phyloP scores from a whole-genome alignment of 2,797 vertebrate genomes.

The Paratrypauchen microcephalus region DNA sequence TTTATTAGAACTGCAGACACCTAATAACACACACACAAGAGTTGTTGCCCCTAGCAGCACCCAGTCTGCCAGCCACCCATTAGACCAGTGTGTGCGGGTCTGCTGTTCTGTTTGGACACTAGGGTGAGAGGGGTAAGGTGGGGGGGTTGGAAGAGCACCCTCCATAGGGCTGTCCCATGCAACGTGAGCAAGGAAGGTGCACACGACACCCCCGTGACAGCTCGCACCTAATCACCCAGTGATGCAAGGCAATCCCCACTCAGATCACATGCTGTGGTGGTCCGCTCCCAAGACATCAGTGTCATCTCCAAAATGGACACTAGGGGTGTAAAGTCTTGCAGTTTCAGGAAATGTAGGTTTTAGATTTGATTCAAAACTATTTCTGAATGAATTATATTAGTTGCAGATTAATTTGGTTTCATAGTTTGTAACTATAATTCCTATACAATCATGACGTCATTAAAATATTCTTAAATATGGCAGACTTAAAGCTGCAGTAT shows the following conservation, averaged over 20 bases:
- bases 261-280: conserved; percentile 54
- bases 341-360: neutral
- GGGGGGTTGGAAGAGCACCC: conserved; percentile 51
- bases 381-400: too few species aligned
- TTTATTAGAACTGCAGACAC: conserved; percentile 81
- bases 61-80: conserved; percentile 54
- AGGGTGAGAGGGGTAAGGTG: neutral
- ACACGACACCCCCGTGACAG: conserved; percentile 72
- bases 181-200: conserved; percentile 73
- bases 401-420: too few species aligned
- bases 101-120: conserved; percentile 66
- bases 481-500: too few species aligned
- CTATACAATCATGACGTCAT: too few species aligned
- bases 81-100: conserved; percentile 59
- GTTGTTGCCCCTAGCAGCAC: conserved; percentile 65
- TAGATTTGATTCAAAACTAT: neutral
- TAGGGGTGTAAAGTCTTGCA: neutral
- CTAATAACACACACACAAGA: conserved; percentile 66
- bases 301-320: conserved; percentile 15
- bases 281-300: neutral
- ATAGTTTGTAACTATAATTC: too few species aligned
- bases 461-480: too few species aligned
- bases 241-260: conserved; percentile 66
- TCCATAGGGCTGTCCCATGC: conserved; percentile 75
- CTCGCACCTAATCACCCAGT: conserved; percentile 72